Percentiles rank a stretch among this genome's conserved stretches.
Conservation (phyloP, 2,797 vertebrate species). For the Furcifer pardalis region DNA sequence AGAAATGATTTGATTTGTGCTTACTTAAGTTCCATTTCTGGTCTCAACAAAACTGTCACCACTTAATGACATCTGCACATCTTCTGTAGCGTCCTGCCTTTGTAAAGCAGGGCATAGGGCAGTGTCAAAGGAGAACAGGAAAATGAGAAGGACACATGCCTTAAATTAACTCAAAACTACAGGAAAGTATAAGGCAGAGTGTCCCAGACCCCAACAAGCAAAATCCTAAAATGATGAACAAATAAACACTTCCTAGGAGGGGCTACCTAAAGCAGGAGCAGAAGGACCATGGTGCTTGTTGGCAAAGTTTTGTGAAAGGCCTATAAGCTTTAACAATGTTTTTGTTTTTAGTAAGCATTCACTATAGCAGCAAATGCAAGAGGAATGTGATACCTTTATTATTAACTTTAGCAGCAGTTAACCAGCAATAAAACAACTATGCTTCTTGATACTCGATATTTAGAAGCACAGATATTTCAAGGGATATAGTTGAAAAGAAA, state of each 20-base stretch:
- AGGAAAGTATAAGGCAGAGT: not conserved
- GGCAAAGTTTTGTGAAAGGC: not conserved
- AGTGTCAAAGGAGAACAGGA: not conserved
- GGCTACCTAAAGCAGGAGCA: too few relatives aligned
- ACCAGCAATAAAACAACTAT: not conserved
- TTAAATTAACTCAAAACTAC: slow-evolving; percentile 2
- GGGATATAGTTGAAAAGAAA: not conserved
- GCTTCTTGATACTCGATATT: not conserved
- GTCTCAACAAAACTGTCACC: not conserved
- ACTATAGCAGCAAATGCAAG: not conserved
- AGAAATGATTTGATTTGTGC: not conserved
- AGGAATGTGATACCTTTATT: too few relatives aligned
- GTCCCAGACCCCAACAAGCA: not conserved
- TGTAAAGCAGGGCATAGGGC: not conserved
- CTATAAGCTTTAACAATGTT: not conserved
- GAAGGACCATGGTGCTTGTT: too few relatives aligned
- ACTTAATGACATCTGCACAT: not conserved
- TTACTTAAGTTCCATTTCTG: not conserved
- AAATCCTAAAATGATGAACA: not conserved
- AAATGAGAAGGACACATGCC: not conserved
- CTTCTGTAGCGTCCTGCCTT: not conserved
- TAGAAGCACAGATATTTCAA: not conserved
- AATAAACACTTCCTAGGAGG: not conserved
- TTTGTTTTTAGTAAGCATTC: not conserved
- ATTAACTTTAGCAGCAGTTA: not conserved